phyloP scores from a whole-genome alignment of 2,797 vertebrate species.

The Echeneis naucrates region DNA sequence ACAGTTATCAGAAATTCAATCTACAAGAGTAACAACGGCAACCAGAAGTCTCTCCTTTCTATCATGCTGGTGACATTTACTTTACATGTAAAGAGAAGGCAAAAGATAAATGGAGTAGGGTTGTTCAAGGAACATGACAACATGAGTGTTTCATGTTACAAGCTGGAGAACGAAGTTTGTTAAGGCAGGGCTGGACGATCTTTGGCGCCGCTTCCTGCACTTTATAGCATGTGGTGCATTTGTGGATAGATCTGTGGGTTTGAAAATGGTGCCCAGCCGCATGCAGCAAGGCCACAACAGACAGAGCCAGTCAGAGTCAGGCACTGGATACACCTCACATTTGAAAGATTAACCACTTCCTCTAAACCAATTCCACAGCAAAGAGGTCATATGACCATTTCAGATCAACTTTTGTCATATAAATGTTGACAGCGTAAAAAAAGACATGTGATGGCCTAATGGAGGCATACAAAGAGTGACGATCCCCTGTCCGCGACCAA shows the following conservation, averaged over 20 bases:
- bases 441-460: constrained; percentile 22
- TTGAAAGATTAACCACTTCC: not conserved
- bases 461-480: constrained; percentile 35
- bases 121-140: not conserved
- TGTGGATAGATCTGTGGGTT: constrained; percentile 38
- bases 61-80: not conserved
- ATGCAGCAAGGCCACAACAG: not conserved
- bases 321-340: not conserved
- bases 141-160: constrained; percentile 8
- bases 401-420: constrained; percentile 15
- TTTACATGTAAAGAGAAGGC: not conserved
- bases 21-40: not conserved
- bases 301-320: not conserved
- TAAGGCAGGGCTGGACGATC: constrained; percentile 5
- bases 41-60: not conserved
- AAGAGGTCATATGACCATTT: constrained; percentile 7
- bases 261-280: constrained; percentile 6
- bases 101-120: not conserved
- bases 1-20: not conserved
- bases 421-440: constrained; percentile 38
- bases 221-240: constrained; percentile 33
- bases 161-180: constrained; percentile 14
- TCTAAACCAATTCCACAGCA: not conserved
- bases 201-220: constrained; percentile 41
- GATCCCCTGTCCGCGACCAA: not conserved